These are phyloP conservation scores for Buathra laborator DNA, from an alignment of 2,888 invertebrate genomes.

Conservation along the genomic window DNA sequence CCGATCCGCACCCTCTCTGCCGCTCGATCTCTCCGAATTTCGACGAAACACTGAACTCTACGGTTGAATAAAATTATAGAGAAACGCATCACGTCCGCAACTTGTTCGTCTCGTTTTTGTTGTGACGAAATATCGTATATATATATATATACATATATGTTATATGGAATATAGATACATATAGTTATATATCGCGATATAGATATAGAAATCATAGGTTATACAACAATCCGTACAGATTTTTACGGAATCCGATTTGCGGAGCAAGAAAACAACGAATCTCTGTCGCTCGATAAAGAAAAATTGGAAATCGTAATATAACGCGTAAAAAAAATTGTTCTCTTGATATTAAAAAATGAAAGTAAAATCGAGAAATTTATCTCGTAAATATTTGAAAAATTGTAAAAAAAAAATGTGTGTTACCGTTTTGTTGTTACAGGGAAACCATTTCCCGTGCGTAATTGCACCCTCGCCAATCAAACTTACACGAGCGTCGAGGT, in stretches of 20 bases:
- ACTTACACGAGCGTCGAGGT: slow-evolving; percentile 94
- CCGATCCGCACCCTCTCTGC: neutral
- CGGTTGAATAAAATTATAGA: slow-evolving; percentile 62
- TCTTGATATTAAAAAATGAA: neutral
- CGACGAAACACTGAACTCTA: slow-evolving; percentile 49
- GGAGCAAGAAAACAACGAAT: neutral
- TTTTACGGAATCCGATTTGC: slow-evolving; percentile 13
- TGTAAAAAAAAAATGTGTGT: slow-evolving; percentile 4
- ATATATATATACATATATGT: no score
- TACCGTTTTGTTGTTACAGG: slow-evolving; percentile 86
- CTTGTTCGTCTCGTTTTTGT: slow-evolving; percentile 41
- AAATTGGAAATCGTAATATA: slow-evolving; percentile 31
- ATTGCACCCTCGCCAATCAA: slow-evolving; percentile 94
- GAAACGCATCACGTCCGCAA: slow-evolving; percentile 33
- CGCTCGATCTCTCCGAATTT: slow-evolving; percentile 19
- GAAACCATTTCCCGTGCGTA: slow-evolving; percentile 93
- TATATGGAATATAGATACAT: neutral
- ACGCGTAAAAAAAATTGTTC: neutral
- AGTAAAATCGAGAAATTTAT: neutral
- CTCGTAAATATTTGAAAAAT: neutral
- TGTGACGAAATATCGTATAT: neutral
- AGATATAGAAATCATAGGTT: neutral
- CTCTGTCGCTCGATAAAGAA: neutral
- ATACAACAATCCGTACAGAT: neutral
- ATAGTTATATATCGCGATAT: neutral